Evolutionary conservation across 2,113 vertebrate genomes (phyloP).

Genomic region (Ochotona curzoniae): DNA sequence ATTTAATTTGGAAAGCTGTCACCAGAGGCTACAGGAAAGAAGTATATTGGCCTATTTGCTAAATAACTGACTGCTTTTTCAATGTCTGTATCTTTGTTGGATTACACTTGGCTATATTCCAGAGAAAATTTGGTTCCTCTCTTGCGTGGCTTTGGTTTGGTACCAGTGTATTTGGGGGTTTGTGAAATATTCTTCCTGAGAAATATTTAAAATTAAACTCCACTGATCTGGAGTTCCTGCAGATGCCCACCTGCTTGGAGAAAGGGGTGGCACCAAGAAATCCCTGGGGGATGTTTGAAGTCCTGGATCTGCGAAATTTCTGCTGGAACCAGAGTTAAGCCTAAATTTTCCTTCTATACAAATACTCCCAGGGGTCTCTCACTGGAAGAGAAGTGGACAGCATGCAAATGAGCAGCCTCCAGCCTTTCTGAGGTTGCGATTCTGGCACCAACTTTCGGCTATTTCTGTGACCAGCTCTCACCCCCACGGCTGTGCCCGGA

Average conservation of each 20-base stretch:
- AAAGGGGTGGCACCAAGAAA: neutral
- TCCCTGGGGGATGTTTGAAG: slow-evolving; percentile 9
- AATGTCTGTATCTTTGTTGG: slow-evolving; percentile 56
- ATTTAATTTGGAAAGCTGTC: slow-evolving; percentile 60
- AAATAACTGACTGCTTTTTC: slow-evolving; percentile 50
- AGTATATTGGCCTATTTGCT: slow-evolving; percentile 27
- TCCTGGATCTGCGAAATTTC: slow-evolving; percentile 61
- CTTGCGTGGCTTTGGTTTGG: slow-evolving; percentile 43
- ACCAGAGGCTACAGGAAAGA: slow-evolving; percentile 24
- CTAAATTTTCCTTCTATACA: slow-evolving; percentile 58
- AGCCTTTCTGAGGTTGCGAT: slow-evolving; percentile 37
- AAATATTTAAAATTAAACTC: slow-evolving; percentile 35
- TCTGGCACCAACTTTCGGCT: neutral
- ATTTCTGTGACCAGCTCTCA: neutral
- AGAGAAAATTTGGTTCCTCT: slow-evolving; percentile 58
- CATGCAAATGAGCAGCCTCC: slow-evolving; percentile 56
- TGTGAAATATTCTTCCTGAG: slow-evolving; percentile 55
- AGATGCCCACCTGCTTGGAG: neutral
- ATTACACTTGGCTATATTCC: slow-evolving; percentile 33
- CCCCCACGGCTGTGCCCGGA: neutral
- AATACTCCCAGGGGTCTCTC: slow-evolving; percentile 62
- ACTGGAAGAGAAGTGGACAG: slow-evolving; percentile 32
- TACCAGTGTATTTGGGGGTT: slow-evolving; percentile 9
- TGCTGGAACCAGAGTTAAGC: slow-evolving; percentile 40
- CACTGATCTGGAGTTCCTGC: slow-evolving; percentile 33